phyloP scores from a whole-genome alignment of 1,140 invertebrate species.

The Fopius arisanus region DNA sequence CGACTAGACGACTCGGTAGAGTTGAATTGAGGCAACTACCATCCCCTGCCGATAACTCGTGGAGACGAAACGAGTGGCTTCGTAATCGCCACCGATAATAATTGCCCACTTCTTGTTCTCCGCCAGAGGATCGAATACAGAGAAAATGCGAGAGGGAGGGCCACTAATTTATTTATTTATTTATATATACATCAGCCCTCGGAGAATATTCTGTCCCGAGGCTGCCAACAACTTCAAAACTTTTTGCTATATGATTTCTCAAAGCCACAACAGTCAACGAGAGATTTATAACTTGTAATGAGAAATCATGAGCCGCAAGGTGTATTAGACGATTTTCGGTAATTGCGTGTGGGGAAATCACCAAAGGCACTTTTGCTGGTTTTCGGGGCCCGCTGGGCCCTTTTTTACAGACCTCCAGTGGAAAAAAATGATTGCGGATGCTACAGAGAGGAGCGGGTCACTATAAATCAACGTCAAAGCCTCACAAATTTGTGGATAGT shows the following conservation, averaged over 20 bases:
- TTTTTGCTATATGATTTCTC: background rate
- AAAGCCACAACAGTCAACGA: constrained; percentile 1
- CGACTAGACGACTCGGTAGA: background rate
- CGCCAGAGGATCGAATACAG: background rate
- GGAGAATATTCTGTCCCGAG: constrained; percentile 28
- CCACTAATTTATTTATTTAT: constrained; percentile 41
- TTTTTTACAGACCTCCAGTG: background rate
- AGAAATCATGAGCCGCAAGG: constrained; percentile 63
- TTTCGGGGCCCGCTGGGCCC: background rate
- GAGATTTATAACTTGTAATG: constrained; percentile 65
- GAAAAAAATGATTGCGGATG: constrained; percentile 8
- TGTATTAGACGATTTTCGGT: constrained; percentile 63
- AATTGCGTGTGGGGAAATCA: constrained; percentile 47
- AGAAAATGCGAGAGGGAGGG: constrained; percentile 10
- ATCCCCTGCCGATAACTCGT: background rate
- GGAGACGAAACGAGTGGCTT: background rate
- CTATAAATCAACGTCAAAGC: background rate
- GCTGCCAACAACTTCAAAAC: background rate
- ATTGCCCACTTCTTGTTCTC: constrained; percentile 5
- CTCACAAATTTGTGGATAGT: background rate
- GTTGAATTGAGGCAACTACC: background rate
- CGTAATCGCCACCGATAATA: constrained; percentile 17
- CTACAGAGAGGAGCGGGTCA: background rate
- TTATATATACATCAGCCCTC: constrained; percentile 37
- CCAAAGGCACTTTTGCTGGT: constrained; percentile 40